Conservation (phyloP, 2,797 vertebrate genomes). For the Pitangus sulphuratus region DNA sequence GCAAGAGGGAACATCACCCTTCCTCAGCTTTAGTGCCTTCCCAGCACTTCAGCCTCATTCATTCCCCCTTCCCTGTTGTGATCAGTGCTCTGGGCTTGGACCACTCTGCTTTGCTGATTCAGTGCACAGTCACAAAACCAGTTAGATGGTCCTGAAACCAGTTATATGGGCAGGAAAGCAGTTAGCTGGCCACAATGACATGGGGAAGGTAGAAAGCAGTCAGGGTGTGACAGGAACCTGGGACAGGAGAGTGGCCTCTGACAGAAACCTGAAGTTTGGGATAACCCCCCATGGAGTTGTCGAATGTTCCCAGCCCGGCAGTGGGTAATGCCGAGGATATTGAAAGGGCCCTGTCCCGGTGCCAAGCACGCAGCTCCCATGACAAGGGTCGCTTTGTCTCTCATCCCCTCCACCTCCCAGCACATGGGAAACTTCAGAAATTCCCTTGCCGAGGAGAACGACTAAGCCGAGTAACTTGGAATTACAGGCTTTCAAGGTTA, state of each 20-base stretch:
- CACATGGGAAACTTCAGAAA: slow-evolving; percentile 84
- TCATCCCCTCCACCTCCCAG: slow-evolving; percentile 61
- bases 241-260: fast-evolving
- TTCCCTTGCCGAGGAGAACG: slow-evolving; percentile 40
- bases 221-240: fast-evolving
- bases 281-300: not conserved
- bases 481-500: slow-evolving; percentile 57
- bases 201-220: not conserved
- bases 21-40: not conserved
- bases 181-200: fast-evolving
- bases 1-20: fast-evolving
- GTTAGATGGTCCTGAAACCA: not conserved
- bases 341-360: slow-evolving; percentile 73
- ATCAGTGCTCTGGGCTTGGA: not conserved
- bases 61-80: fast-evolving
- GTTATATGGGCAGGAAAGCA: fast-evolving
- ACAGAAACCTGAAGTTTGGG: fast-evolving
- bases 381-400: slow-evolving; percentile 93
- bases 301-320: not conserved
- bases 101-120: not conserved
- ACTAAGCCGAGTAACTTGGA: slow-evolving; percentile 64
- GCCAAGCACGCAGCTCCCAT: slow-evolving; percentile 80
- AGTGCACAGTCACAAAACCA: fast-evolving
- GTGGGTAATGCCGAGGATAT: not conserved
- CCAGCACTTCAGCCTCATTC: not conserved